A percentile compares a stretch with the other conserved stretches of the same genome.
These are phyloP conservation scores for Pocillopora meandrina DNA, from an alignment of 92 coral and sea anemone genomes.

Conservation along the genomic window DNA sequence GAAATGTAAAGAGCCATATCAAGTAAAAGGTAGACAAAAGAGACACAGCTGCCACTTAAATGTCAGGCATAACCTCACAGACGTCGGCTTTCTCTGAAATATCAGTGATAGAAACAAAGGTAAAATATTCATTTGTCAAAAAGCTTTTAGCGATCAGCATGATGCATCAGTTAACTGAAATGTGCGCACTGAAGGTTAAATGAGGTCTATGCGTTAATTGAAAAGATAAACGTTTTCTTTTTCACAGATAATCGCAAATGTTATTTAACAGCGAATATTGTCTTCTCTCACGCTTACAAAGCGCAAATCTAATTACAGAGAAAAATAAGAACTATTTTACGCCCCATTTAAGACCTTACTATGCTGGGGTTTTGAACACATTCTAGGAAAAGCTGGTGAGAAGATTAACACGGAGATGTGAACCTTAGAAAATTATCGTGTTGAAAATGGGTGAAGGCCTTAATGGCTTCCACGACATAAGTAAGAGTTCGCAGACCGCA, in stretches of 20 bases:
- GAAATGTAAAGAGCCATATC: too few species aligned
- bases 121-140: slow-evolving; percentile 17
- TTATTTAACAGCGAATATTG: background rate
- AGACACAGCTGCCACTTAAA: background rate
- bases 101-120: background rate
- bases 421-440: too few species aligned
- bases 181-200: slow-evolving; percentile 27
- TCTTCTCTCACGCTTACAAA: background rate
- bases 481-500: background rate
- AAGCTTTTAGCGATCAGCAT: slow-evolving; percentile 37
- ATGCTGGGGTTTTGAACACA: too few species aligned
- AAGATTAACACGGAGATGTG: too few species aligned
- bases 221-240: slow-evolving; percentile 20
- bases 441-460: too few species aligned
- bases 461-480: background rate
- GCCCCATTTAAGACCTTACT: too few species aligned
- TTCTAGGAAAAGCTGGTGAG: too few species aligned
- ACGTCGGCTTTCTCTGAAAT: background rate
- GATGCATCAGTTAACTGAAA: background rate
- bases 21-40: background rate
- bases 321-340: too few species aligned
- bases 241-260: slow-evolving; percentile 5
- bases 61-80: background rate
- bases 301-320: too few species aligned
- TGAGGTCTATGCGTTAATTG: slow-evolving; percentile 31